Percentiles rank a stretch among this genome's conserved stretches.
Conservation (phyloP, 2,113 vertebrate genomes). For the Rhinolophus sinicus region DNA sequence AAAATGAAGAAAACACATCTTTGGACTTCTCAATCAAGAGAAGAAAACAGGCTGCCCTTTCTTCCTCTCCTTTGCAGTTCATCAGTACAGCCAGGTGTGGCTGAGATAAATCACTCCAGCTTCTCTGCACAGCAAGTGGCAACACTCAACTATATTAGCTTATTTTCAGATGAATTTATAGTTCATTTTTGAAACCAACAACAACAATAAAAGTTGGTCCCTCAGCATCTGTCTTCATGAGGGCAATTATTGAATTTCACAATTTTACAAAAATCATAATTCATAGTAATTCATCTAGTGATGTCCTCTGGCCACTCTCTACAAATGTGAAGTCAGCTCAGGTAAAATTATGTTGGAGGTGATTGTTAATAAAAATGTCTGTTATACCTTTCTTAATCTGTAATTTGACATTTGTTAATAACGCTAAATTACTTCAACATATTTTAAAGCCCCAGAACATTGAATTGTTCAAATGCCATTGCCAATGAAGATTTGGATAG, state of each 20-base stretch:
- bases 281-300: not conserved
- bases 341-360: constrained; percentile 7
- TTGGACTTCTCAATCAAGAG: not conserved
- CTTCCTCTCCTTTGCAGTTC: not conserved
- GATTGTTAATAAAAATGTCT: constrained; percentile 37
- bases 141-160: not conserved
- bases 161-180: constrained; percentile 14
- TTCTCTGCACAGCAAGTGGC: not conserved
- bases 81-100: not conserved
- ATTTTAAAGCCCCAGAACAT: constrained; percentile 40
- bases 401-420: constrained; percentile 46
- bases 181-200: not conserved
- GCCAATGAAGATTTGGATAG: not conserved
- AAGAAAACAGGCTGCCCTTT: not conserved
- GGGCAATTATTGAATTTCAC: constrained; percentile 20
- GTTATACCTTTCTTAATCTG: not conserved
- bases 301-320: not conserved
- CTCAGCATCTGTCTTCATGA: not conserved
- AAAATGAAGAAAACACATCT: constrained; percentile 9
- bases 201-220: not conserved
- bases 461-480: constrained; percentile 5
- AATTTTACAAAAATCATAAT: constrained; percentile 28
- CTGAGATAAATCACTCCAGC: not conserved
- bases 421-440: constrained; percentile 56
- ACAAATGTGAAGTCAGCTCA: constrained; percentile 31